A percentile compares a stretch with the other conserved stretches of the same genome.
These are phyloP conservation scores for Sceliomorpha sp. DNA, from an alignment of 2,888 invertebrate species.

Conservation along the genomic window DNA sequence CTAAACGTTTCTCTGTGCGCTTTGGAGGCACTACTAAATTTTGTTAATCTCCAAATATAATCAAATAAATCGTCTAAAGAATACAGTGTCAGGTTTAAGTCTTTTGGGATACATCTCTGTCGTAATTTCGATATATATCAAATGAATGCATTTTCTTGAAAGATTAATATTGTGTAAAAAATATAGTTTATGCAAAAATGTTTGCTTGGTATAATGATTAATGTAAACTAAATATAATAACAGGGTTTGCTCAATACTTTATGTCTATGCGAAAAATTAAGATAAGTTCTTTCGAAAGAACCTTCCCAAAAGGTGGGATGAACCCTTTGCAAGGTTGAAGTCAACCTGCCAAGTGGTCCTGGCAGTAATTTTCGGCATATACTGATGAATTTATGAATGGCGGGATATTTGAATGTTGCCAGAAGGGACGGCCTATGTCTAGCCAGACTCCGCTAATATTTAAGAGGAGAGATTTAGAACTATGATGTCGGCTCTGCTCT, in stretches of 20 bases:
- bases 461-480: slow-evolving; percentile 73
- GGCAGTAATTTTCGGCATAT: slow-evolving; percentile 69
- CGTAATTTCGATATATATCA: no score
- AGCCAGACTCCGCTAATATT: slow-evolving; percentile 67
- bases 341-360: slow-evolving; percentile 32
- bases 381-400: slow-evolving; percentile 80
- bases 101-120: no score
- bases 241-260: slow-evolving; percentile 25
- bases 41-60: no score
- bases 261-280: slow-evolving; percentile 30
- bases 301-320: slow-evolving; percentile 7
- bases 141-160: no score
- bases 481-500: slow-evolving; percentile 61
- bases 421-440: slow-evolving; percentile 77
- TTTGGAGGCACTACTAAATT: no score
- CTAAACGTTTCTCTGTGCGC: no score
- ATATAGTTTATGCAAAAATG: no score
- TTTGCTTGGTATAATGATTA: slow-evolving; percentile 35
- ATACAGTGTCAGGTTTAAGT: no score
- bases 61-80: no score
- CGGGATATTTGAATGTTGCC: slow-evolving; percentile 79
- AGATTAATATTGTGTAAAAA: no score
- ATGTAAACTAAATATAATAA: slow-evolving; percentile 35
- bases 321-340: slow-evolving; percentile 16
- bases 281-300: slow-evolving; percentile 18